phyloP scores from a whole-genome alignment of 2,113 vertebrate genomes.

The Zapornia atra region DNA sequence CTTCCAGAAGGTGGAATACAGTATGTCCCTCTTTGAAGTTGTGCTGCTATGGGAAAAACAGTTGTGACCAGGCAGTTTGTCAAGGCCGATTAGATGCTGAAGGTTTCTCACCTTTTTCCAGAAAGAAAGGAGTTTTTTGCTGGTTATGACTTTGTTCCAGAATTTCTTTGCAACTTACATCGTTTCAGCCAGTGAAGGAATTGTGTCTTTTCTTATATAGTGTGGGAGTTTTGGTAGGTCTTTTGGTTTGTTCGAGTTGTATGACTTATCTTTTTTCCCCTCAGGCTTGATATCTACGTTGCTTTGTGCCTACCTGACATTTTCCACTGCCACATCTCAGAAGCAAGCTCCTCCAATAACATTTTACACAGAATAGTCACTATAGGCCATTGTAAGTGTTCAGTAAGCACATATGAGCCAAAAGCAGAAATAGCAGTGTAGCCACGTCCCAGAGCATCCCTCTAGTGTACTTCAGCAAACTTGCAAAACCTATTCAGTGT shows the following conservation, averaged over 20 bases:
- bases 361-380: not conserved
- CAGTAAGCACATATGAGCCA: not conserved
- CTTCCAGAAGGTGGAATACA: not conserved
- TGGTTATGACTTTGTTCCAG: not conserved
- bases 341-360: not conserved
- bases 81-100: not conserved
- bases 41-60: not conserved
- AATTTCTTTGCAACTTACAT: not conserved
- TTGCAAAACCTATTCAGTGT: not conserved
- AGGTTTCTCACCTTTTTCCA: not conserved
- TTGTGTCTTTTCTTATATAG: not conserved
- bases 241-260: not conserved
- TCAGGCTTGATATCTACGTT: not conserved
- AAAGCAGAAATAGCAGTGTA: not conserved
- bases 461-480: not conserved
- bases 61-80: rapidly evolving
- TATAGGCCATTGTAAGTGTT: not conserved
- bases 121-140: not conserved
- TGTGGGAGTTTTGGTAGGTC: rapidly evolving
- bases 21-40: not conserved
- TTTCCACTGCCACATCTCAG: not conserved
- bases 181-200: not conserved
- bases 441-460: not conserved
- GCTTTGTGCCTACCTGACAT: too few relatives aligned
- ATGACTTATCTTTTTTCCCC: too few relatives aligned